Evolutionary conservation across 2,888 invertebrate species (phyloP).

Genomic region (Ceriagrion tenellum): DNA sequence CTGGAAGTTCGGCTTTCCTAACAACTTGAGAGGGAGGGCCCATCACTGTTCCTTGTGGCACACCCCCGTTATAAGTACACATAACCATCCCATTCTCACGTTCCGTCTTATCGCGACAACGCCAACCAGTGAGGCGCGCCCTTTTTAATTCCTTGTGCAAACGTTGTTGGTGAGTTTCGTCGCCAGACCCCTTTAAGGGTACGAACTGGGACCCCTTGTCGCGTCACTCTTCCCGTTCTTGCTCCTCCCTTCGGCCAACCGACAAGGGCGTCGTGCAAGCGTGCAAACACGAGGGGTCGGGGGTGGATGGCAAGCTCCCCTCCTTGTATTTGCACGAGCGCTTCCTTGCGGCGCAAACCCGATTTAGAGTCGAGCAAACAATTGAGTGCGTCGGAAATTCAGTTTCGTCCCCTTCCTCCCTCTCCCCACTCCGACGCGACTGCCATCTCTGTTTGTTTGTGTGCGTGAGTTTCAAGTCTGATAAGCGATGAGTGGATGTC

Average conservation of each 20-base stretch:
- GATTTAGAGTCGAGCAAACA: background rate
- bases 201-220: background rate
- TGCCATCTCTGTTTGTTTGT: background rate
- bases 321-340: background rate
- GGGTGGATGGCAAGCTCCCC: background rate
- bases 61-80: background rate
- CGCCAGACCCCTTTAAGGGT: background rate
- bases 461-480: background rate
- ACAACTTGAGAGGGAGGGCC: background rate
- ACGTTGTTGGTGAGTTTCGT: background rate
- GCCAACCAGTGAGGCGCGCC: background rate
- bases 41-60: background rate
- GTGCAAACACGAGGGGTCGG: background rate
- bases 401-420: background rate
- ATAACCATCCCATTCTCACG: background rate
- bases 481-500: background rate
- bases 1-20: background rate
- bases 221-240: background rate
- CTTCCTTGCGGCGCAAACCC: background rate
- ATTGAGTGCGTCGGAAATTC: conserved; percentile 22
- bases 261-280: background rate
- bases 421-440: too few relatives aligned
- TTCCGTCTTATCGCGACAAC: background rate
- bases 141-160: background rate
- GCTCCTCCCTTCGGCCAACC: background rate